Evolutionary conservation across 2,888 invertebrate genomes (phyloP).

Genomic region (Lithophane socia): DNA sequence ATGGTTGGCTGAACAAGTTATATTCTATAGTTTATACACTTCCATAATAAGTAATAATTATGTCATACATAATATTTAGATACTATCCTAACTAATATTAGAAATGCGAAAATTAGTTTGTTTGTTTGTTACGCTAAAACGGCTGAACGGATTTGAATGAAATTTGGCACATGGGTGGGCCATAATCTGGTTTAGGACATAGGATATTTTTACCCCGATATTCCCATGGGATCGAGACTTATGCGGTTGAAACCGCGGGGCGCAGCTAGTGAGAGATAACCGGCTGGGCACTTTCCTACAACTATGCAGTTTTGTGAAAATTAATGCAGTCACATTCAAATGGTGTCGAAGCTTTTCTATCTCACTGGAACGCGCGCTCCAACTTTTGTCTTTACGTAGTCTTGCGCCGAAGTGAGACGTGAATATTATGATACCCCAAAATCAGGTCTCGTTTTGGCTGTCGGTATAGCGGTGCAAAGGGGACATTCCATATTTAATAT

Average conservation of each 20-base stretch:
- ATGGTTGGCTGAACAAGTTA: constrained; percentile 83
- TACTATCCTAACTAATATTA: too few relatives aligned
- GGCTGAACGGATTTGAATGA: too few relatives aligned
- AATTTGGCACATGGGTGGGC: too few relatives aligned
- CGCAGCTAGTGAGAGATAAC: background rate
- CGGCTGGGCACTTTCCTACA: background rate
- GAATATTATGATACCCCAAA: background rate
- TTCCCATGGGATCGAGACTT: too few relatives aligned
- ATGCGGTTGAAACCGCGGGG: too few relatives aligned
- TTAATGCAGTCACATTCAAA: background rate
- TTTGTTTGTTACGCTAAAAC: too few relatives aligned
- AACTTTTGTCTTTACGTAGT: background rate
- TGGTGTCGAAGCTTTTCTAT: background rate
- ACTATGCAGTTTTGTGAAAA: background rate
- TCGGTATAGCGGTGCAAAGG: background rate
- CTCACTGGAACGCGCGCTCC: background rate
- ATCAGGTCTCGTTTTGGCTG: background rate
- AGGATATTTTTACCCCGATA: too few relatives aligned
- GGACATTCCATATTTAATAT: background rate
- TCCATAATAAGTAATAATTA: background rate
- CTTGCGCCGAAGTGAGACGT: background rate
- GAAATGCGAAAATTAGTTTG: too few relatives aligned
- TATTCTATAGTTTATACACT: background rate
- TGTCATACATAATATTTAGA: background rate
- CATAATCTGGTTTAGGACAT: too few relatives aligned